Evolutionary conservation across 2,797 vertebrate species (phyloP).

Genomic region (Bradypodion pumilum): DNA sequence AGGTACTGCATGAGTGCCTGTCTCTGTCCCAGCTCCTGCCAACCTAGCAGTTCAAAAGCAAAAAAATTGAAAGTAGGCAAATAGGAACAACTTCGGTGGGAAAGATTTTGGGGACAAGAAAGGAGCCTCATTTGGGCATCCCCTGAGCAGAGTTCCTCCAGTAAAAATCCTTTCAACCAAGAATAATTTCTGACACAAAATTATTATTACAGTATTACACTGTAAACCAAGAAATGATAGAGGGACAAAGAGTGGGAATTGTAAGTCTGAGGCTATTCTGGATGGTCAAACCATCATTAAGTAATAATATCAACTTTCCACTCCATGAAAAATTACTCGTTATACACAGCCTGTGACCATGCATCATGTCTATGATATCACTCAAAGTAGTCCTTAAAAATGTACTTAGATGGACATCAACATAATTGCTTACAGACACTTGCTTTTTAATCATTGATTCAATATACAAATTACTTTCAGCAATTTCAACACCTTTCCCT

Average conservation of each 20-base stretch:
- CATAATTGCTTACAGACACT: conserved; percentile 6
- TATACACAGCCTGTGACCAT: background rate
- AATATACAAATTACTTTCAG: conserved; percentile 13
- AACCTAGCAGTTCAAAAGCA: no score
- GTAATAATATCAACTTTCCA: background rate
- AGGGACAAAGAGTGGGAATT: background rate
- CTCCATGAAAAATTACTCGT: background rate
- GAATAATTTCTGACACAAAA: no score
- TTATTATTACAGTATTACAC: no score
- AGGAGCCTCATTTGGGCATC: no score
- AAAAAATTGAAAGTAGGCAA: no score
- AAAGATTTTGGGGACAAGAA: no score
- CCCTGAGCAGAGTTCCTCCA: no score
- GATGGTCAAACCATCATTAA: background rate
- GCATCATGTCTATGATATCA: background rate
- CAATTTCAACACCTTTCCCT: conserved; percentile 5
- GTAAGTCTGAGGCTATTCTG: no score
- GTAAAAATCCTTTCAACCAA: no score
- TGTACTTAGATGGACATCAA: background rate
- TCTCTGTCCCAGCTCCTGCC: no score
- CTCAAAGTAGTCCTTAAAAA: background rate
- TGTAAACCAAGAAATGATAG: background rate
- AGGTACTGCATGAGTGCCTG: no score
- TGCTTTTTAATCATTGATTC: conserved; percentile 9
- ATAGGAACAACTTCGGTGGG: no score